Evolutionary conservation across 2,113 vertebrate genomes (phyloP).

Genomic region (Atrichornis clamosus): DNA sequence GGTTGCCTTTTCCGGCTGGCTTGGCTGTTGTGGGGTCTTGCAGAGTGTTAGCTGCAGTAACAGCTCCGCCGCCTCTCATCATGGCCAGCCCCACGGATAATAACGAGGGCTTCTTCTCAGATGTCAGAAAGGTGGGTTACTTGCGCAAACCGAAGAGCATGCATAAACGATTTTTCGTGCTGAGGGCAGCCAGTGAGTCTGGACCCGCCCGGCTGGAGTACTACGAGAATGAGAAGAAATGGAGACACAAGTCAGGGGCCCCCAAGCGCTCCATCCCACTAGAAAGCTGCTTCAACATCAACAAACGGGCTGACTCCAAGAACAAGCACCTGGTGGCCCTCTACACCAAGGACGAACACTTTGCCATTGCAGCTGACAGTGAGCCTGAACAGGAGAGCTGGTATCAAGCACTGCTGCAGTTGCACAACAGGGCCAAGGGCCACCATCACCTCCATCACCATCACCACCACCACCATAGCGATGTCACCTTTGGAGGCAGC

Average conservation of each 20-base stretch:
- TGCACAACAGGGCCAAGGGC: slow-evolving; percentile 84
- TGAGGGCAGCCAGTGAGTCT: slow-evolving; percentile 83
- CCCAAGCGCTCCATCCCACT: slow-evolving; percentile 88
- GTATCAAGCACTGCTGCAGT: slow-evolving; percentile 85
- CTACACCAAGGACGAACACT: slow-evolving; percentile 89
- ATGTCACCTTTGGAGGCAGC: slow-evolving; percentile 58
- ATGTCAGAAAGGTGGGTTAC: slow-evolving; percentile 92
- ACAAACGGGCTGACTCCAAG: slow-evolving; percentile 90
- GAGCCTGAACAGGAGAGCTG: slow-evolving; percentile 87
- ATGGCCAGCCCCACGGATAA: slow-evolving; percentile 83
- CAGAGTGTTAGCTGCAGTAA: not conserved
- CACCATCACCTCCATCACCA: slow-evolving; percentile 73
- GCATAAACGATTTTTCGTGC: slow-evolving; percentile 91
- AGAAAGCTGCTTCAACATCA: slow-evolving; percentile 91
- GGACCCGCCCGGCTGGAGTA: slow-evolving; percentile 89
- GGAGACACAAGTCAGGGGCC: slow-evolving; percentile 88
- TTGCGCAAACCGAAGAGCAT: slow-evolving; percentile 93
- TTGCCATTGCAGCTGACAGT: slow-evolving; percentile 86
- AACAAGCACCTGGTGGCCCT: slow-evolving; percentile 90
- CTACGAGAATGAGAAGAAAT: slow-evolving; percentile 93
- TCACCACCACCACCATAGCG: slow-evolving; percentile 67
- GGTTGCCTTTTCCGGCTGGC: not conserved
- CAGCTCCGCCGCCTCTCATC: not conserved
- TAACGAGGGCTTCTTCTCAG: slow-evolving; percentile 83
- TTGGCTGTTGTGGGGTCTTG: not conserved